phyloP scores from a whole-genome alignment of 2,888 invertebrate genomes.

The Tribolium freemani region DNA sequence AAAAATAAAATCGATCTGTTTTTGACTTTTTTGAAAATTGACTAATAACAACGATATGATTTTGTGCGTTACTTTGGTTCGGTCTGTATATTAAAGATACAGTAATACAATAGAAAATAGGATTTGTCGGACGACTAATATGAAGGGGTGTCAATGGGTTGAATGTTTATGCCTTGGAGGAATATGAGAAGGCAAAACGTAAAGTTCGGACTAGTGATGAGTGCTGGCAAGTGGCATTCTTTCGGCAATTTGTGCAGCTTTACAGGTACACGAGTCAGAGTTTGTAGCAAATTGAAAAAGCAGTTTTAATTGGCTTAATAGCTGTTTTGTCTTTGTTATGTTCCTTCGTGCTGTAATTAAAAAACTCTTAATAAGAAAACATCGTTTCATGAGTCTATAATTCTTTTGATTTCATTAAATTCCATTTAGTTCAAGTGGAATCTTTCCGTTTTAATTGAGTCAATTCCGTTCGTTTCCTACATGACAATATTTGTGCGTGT shows the following conservation, averaged over 20 bases:
- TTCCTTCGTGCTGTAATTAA: constrained; percentile 10
- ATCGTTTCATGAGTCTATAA: constrained; percentile 17
- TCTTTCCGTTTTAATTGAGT: constrained; percentile 12
- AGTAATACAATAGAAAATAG: too few relatives aligned
- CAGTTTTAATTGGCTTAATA: constrained; percentile 14
- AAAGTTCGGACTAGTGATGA: too few relatives aligned
- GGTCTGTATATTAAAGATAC: too few relatives aligned
- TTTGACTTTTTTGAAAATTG: too few relatives aligned
- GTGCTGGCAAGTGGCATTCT: too few relatives aligned
- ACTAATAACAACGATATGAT: too few relatives aligned
- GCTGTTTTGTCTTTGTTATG: constrained; percentile 3
- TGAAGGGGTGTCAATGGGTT: too few relatives aligned
- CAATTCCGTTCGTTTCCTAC: neutral
- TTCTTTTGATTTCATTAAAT: constrained; percentile 17
- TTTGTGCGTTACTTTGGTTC: too few relatives aligned
- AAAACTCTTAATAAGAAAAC: constrained; percentile 19
- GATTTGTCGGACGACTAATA: too few relatives aligned
- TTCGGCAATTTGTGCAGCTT: neutral
- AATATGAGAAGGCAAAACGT: too few relatives aligned
- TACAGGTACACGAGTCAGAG: neutral
- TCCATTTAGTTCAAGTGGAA: constrained; percentile 1
- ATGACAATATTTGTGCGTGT: neutral
- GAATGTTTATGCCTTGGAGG: too few relatives aligned
- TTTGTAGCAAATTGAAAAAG: constrained; percentile 5
- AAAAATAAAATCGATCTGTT: too few relatives aligned